These are phyloP conservation scores for Chunga burmeisteri DNA, from an alignment of 2,113 vertebrate species.

Conservation along the genomic window DNA sequence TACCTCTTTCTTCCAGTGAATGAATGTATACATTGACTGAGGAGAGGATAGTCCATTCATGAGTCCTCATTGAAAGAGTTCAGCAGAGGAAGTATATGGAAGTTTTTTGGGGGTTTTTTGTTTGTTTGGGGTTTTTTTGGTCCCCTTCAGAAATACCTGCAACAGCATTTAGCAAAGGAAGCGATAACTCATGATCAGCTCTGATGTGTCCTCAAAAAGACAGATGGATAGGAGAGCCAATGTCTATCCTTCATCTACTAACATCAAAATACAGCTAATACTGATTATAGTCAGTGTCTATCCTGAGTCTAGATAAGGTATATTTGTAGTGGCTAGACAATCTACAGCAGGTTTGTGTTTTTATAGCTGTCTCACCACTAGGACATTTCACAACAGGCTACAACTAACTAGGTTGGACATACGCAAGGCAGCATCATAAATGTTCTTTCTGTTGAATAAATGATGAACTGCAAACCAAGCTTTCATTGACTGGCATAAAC, in stretches of 20 bases:
- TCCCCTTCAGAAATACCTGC: neutral
- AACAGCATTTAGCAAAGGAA: neutral
- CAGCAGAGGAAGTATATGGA: neutral
- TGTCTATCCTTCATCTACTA: neutral
- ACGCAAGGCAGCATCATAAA: neutral
- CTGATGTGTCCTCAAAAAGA: neutral
- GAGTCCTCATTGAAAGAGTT: neutral
- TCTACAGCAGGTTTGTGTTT: neutral
- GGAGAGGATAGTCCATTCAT: neutral
- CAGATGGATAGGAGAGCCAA: neutral
- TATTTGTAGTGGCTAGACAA: neutral
- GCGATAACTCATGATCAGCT: neutral
- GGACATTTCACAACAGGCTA: neutral
- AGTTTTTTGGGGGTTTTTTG: neutral
- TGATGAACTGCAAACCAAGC: neutral
- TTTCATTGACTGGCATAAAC: neutral
- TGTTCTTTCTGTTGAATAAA: neutral
- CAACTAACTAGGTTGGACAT: neutral
- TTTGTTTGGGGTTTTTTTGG: neutral
- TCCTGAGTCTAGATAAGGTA: neutral
- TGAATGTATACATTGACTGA: neutral
- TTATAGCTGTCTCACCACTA: neutral
- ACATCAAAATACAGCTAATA: neutral
- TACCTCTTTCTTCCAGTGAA: neutral
- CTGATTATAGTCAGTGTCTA: neutral